Evolutionary conservation across 2,888 invertebrate genomes (phyloP).

Genomic region (Apodemia mormo): DNA sequence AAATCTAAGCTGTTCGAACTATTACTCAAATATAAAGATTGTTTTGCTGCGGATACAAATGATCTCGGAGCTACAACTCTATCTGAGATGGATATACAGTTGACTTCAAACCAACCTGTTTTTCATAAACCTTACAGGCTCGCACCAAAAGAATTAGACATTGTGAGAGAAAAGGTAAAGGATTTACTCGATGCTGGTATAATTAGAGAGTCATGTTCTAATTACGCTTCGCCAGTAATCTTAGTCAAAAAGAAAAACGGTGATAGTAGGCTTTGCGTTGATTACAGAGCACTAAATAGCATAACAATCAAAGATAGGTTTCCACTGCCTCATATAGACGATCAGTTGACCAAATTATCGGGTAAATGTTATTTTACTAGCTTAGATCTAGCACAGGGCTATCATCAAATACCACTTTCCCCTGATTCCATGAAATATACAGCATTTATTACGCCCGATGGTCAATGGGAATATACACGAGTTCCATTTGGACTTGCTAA

Average conservation of each 20-base stretch:
- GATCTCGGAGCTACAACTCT: conserved; percentile 39
- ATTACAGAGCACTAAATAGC: conserved; percentile 39
- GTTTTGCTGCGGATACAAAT: conserved; percentile 35
- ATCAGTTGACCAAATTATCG: conserved; percentile 36
- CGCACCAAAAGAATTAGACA: conserved; percentile 33
- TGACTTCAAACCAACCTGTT: conserved; percentile 31
- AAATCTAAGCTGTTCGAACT: conserved; percentile 27
- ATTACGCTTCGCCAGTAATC: conserved; percentile 39
- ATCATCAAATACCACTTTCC: conserved; percentile 35
- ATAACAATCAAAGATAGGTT: conserved; percentile 36
- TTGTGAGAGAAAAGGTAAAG: conserved; percentile 31
- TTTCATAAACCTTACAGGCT: conserved; percentile 35
- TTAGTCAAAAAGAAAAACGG: conserved; percentile 41
- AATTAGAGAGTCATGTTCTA: conserved; percentile 37
- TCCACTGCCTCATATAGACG: conserved; percentile 42
- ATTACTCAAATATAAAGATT: conserved; percentile 26
- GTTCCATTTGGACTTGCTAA: conserved; percentile 40
- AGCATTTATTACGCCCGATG: conserved; percentile 37
- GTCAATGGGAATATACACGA: conserved; percentile 37
- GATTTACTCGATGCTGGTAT: conserved; percentile 40
- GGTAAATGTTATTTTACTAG: conserved; percentile 39
- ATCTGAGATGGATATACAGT: conserved; percentile 33
- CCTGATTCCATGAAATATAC: conserved; percentile 36
- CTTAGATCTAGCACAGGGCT: conserved; percentile 38
- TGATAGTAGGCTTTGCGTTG: conserved; percentile 39